Evolutionary conservation across 1,140 invertebrate species (phyloP), one percentile per base, ranked within the genome.

Genomic region (Euglossa dilemma): DNA sequence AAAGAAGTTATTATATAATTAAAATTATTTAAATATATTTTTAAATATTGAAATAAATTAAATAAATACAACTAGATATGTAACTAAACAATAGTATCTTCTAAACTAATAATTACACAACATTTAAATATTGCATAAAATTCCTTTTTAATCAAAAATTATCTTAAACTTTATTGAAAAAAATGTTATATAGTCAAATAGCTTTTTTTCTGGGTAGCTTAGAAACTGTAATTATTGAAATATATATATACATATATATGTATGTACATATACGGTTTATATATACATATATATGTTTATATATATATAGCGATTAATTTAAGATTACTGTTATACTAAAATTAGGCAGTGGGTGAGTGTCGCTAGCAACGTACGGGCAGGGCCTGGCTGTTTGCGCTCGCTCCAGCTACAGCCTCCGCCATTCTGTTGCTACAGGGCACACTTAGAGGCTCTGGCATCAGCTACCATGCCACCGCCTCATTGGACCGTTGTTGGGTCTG

Each of bases 331-430:
- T 92, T 89, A 92, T 93, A 93, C 92, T 93, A 93, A 93, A 91
- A 90, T 91, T 89, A 93, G 89, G 90, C 91, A 92, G 90, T 93
- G 93, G 93, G 93, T 93, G 91, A 93, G 90, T 93, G 92, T 93
- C 91, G 92, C 87, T 92, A 93, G 93, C 93, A 94, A 94, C 93
- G 93, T 94, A 94, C 93, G 93, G 93, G 91, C 92, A 93, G 92
- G 91, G 93, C 93, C 92, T 93, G 92, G 93, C 92, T 94, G 93
- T 93, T 93, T 91, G 92, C 90, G 91, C 92, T 93, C 93, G 91
- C 92, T 92, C 91, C 93, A 93, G 92, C 92, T 91, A 93, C 92
- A 93, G 93, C 92, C 93, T 93, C 93, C 93, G 92, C 92, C 92
- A 90, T 89, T 90, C 90, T 89, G 93, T 93, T 93, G 93, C 93